A percentile compares a stretch with the other conserved stretches of the same genome.
These are phyloP conservation scores for Oncorhynchus tshawytscha DNA, from an alignment of 2,113 vertebrate species.

Conservation along the genomic window DNA sequence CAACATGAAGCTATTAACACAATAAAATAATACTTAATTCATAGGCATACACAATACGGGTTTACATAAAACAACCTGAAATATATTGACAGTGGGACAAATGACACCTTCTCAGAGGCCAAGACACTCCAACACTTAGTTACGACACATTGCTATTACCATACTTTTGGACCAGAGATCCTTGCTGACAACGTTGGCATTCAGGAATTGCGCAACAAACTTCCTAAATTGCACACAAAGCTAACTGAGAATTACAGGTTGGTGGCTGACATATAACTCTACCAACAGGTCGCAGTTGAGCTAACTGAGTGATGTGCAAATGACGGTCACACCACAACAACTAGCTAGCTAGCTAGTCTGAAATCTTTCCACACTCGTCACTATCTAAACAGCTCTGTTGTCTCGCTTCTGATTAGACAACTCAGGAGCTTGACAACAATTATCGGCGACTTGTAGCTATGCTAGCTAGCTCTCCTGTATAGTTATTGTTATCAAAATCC, in stretches of 20 bases:
- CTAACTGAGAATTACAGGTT: conserved; percentile 7
- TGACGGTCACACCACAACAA: conserved; percentile 17
- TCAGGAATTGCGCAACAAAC: not conserved
- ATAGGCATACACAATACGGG: conserved; percentile 17
- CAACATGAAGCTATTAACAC: conserved; percentile 14
- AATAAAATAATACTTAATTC: conserved; percentile 31
- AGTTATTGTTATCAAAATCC: not conserved
- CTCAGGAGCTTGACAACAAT: conserved; percentile 18
- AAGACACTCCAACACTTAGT: too few relatives aligned
- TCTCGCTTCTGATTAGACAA: conserved; percentile 41
- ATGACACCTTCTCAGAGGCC: not conserved
- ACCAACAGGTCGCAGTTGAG: not conserved
- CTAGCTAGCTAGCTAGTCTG: not conserved
- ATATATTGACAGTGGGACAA: conserved; percentile 1
- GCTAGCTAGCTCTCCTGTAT: conserved; percentile 28
- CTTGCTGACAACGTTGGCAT: not conserved
- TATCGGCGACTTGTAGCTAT: conserved; percentile 35
- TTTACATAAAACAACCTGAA: conserved; percentile 15
- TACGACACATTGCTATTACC: not conserved
- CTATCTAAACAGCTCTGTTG: conserved; percentile 7
- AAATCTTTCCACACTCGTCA: not conserved
- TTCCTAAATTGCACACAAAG: not conserved
- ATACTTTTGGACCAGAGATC: not conserved
- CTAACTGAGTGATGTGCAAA: conserved; percentile 1
- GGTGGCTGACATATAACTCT: conserved; percentile 41